Evolutionary conservation across 2,797 vertebrate species (phyloP).

Genomic region (Botia kubotai): DNA sequence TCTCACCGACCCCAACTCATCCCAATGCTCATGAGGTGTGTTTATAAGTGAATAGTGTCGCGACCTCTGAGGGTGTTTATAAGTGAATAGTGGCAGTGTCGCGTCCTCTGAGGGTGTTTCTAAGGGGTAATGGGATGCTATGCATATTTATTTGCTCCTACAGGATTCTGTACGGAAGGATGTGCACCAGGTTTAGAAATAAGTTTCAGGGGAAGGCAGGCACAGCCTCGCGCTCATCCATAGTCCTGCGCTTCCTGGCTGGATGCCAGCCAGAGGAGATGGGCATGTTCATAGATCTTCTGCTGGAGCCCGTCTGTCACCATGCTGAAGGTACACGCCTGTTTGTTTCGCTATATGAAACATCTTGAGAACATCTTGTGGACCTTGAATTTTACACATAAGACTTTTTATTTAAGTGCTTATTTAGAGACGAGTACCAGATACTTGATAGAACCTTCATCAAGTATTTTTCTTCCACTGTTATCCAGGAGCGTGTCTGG

Average conservation of each 20-base stretch:
- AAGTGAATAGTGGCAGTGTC: not conserved
- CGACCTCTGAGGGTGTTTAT: not conserved
- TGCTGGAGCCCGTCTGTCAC: constrained; percentile 89
- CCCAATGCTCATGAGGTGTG: constrained; percentile 93
- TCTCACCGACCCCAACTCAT: constrained; percentile 87
- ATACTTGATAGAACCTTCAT: not conserved
- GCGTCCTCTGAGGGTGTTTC: not conserved
- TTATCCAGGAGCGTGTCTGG: constrained; percentile 81
- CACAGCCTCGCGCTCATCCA: constrained; percentile 85
- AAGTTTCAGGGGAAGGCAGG: constrained; percentile 92
- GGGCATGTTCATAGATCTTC: constrained; percentile 89
- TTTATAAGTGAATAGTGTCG: not conserved
- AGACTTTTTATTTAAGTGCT: no score
- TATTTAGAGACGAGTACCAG: no score
- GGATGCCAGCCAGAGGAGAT: constrained; percentile 89
- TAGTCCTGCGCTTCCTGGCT: constrained; percentile 91
- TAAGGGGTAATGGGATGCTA: not conserved
- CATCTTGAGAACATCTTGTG: no score
- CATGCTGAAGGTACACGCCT: constrained; percentile 80
- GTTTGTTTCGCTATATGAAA: not conserved
- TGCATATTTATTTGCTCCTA: not conserved
- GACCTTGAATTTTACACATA: no score
- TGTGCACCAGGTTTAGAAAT: constrained; percentile 91
- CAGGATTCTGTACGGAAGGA: constrained; percentile 93
- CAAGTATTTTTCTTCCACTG: not conserved